Base-by-base conservation (phyloP, 2,797 vertebrate species). In the Stomatorhinus walkeri region DNA sequence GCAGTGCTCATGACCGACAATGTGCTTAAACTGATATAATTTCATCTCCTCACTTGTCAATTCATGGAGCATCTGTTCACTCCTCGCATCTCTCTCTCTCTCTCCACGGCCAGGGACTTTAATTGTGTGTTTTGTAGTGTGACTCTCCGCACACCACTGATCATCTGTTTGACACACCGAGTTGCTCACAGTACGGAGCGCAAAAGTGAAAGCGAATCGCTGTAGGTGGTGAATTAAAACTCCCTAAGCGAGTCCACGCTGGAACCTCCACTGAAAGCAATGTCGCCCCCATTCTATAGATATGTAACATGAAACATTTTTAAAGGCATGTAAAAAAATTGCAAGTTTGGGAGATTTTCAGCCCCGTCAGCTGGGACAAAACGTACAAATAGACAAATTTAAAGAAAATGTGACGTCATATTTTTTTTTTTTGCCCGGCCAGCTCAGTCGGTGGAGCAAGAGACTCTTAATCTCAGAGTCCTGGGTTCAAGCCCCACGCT, bases 371-470 rank as follows among this genome's bases (percentile, higher is more conserved):
- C 10, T 68, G 61, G 4, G 10, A 68, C 22, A 4, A 10, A 64
- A 24, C 61, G 8, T 9, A 64, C 24, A 28, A 64, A 24, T 22
- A 61, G 22, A 61, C 56, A 64, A 64, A 64, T 64, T 8, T 59
- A 59, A 59, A 59, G 56, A 59, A 59, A 2, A 28, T 64, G 9
- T 24, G 59, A 28, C 59, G 0, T 28, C 59, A 28, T 28, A 9
- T 0, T 22, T n/a, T 59, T 52, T 51, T 10, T 49, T 52, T 52
- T 14, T 52, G 87, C 89, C 88, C 89, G 89, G 88, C 89, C 89
- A 90, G 90, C 90, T 90, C 90, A 90, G 88, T 90, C 88, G 90
- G 90, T 90, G 88, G 90, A 90, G 90, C 88, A 89, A 89, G 88
- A 90, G 88, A 90, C 88, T 90, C 88, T 90, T 90, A 88, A 90